Evolutionary conservation across 2,797 vertebrate genomes (phyloP), one percentile per base, ranked within the genome.

Genomic region (Nasua narica): DNA sequence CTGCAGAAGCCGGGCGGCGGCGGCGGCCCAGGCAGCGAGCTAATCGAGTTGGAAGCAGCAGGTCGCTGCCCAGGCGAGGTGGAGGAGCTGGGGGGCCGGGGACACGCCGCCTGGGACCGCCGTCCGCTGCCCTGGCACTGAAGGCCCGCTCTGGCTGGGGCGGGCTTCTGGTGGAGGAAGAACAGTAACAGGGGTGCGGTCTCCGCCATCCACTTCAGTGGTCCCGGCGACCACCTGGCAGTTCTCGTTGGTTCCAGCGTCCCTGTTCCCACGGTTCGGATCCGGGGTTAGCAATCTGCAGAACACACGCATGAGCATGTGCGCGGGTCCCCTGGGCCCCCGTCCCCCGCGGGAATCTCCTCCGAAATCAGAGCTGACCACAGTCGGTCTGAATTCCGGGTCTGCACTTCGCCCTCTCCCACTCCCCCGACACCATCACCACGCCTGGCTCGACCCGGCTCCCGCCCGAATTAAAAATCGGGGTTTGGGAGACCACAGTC

Each of bases 191-290:
- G 7, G n/a, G 32, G 13, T 3, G n/a, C 16, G 18, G 35, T 12
- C 83, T 48, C 27, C 5, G 54, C 50, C 21, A 4, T 21, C 29
- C 23, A 1, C 14, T 0, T 6, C 7, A 65, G 60, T 37, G 46
- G 21, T 29, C 19, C 10, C 35, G 0, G 46, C 1, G 3, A 16
- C 56, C 35, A 0, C 6, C n/a, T 3, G 7, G 50, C 7, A 2
- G 27, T 37, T 43, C 58, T 6, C 56, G 0, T 10, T 0, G 56
- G 19, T 5, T 1, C 25, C 3, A 1, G 76, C 4, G 43, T 46
- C 37, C 21, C 54, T 32, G n/a, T 16, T 15, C 76, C 6, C 21
- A 40, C 54, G 32, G 37, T 12, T 37, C 16, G 0, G 25, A 23
- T 12, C 10, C 25, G 12, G 0, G 29, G 18, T 35, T 74, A 32